A percentile compares a stretch with the other conserved stretches of the same genome.
These are phyloP conservation scores for Tiaroga cobitis DNA, from an alignment of 2,797 vertebrate species.

Conservation along the genomic window DNA sequence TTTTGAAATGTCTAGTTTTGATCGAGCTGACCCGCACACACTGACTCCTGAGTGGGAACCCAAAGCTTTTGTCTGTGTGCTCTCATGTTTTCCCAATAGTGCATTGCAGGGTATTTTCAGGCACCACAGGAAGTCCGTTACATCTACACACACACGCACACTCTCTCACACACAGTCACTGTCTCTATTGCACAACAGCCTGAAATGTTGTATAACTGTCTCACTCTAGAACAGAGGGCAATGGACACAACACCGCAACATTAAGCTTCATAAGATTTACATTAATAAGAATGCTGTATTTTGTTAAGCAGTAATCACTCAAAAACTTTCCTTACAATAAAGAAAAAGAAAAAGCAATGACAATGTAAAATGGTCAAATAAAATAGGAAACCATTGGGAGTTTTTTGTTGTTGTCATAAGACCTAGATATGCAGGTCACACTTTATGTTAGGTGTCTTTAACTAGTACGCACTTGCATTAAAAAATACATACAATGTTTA, in stretches of 20 bases:
- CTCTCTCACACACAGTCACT: slow-evolving; percentile 52
- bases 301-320: background rate
- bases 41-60: slow-evolving; percentile 22
- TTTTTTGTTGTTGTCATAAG: background rate
- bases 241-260: background rate
- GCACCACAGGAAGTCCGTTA: slow-evolving; percentile 65
- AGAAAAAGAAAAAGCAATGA: background rate
- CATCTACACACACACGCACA: slow-evolving; percentile 56
- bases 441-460: background rate
- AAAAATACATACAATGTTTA: background rate
- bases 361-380: background rate
- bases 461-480: background rate
- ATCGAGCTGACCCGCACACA: slow-evolving; percentile 1
- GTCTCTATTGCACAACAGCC: slow-evolving; percentile 47
- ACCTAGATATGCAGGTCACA: background rate
- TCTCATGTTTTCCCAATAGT: slow-evolving; percentile 60
- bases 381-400: background rate
- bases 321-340: background rate
- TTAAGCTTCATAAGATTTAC: background rate
- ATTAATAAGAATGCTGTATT: background rate
- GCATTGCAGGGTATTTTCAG: slow-evolving; percentile 61
- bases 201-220: slow-evolving; percentile 7
- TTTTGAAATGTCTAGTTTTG: background rate
- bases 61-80: slow-evolving; percentile 36
- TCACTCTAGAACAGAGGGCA: slow-evolving; percentile 27